These are phyloP conservation scores for Rhipidura dahli DNA, from an alignment of 2,113 vertebrate genomes.

Conservation along the genomic window DNA sequence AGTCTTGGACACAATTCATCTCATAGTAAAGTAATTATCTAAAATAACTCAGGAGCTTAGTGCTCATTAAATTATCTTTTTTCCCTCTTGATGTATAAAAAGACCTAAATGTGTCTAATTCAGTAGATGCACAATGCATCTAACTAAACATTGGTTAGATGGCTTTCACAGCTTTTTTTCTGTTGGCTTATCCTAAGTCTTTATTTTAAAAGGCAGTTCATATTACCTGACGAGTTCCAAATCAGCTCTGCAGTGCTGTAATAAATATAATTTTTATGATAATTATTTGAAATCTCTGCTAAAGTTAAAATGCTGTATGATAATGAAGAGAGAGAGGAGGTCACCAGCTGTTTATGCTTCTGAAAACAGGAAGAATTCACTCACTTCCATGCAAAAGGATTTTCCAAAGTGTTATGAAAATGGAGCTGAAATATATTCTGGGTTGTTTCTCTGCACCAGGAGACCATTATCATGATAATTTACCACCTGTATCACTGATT, in stretches of 20 bases:
- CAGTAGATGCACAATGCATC: neutral
- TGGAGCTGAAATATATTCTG: slow-evolving; percentile 29
- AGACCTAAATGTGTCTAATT: neutral
- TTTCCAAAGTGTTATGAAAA: neutral
- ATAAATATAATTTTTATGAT: slow-evolving; percentile 50
- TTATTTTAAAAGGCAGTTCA: slow-evolving; percentile 30
- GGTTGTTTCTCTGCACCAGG: neutral
- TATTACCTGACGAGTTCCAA: neutral
- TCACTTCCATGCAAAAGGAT: neutral
- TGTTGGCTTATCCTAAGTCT: neutral
- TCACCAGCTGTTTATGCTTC: neutral
- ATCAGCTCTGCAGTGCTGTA: neutral
- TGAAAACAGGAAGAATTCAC: slow-evolving; percentile 12
- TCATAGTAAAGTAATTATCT: neutral
- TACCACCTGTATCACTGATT: slow-evolving; percentile 69
- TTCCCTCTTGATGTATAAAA: neutral
- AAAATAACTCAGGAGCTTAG: neutral
- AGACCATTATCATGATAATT: slow-evolving; percentile 66
- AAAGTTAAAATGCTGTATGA: neutral
- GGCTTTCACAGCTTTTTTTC: neutral
- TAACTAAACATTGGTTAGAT: neutral
- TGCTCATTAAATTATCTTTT: neutral
- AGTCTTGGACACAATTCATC: neutral
- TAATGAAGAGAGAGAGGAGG: neutral
- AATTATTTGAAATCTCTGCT: slow-evolving; percentile 27